Base-by-base conservation (phyloP, 2,113 vertebrate species). In the Etia nguti region DNA sequence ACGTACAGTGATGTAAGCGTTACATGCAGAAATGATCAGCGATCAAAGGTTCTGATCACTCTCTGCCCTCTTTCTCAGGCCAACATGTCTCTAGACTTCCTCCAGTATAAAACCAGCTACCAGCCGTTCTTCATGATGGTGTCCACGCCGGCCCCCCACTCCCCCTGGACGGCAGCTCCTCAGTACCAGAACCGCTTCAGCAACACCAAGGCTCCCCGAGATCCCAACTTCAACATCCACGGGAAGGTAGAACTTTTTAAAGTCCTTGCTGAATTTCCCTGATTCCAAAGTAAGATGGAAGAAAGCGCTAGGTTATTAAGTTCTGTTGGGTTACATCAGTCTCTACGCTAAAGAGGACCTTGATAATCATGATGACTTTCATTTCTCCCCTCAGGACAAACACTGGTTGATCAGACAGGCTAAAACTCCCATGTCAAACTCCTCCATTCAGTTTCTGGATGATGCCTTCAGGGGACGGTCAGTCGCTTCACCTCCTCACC, bases 121-220 rank as follows among this genome's bases (percentile, higher is more conserved):
- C 96, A 96, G 75, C 98, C 99, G 0, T 99, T 99, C 96, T 99
- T 99, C 93, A 99, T 99, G 98, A 98, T 99, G 98, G 97, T 99
- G 2, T 98, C 98, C 83, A 98, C 98, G 0, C 98, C 98, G 22
- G 99, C 99, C 3, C 98, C 99, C 0, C 99, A 99, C 86, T 98
- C 97, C 0, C 99, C 98, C 10, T 99, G 99, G 99, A 98, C 96
- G 0, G 95, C 98, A 1, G 98, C 98, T 18, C 98, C 99, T 13
- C 98, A 99, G 93, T 99, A 99, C 83, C 95, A 96, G n/a, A 94
- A 96, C 89, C 90, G 92, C 70, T 99, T 98, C 92, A 95, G 96
- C 86, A 94, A 92, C 16, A 93, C 97, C 92, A 97, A 96, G 62
- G 99, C 99, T 22, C 99, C 98, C 86, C 96, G 99, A 88, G 97